Conservation (phyloP, 2,888 invertebrate genomes). For the Leptothorax acervorum region DNA sequence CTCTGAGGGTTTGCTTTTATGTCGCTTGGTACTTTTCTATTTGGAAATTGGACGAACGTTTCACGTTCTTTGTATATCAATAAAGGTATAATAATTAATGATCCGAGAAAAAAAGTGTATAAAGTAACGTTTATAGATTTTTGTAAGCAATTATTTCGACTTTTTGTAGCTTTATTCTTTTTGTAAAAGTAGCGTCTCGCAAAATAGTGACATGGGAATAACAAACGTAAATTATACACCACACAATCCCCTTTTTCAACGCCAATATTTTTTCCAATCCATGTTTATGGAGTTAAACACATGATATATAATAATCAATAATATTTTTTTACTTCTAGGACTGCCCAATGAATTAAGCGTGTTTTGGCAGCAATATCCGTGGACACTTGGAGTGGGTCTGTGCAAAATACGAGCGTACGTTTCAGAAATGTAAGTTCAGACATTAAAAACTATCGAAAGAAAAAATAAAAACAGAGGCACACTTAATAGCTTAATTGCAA, state of each 20-base stretch:
- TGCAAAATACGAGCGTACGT: conserved; percentile 93
- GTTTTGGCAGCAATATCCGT: conserved; percentile 95
- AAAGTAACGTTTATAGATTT: background rate
- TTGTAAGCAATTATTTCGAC: conserved; percentile 26
- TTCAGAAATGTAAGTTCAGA: conserved; percentile 92
- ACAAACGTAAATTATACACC: background rate
- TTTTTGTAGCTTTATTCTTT: background rate
- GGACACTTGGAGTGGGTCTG: conserved; percentile 91
- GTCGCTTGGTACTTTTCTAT: background rate
- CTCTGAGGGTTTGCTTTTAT: background rate
- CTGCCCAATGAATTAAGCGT: conserved; percentile 93
- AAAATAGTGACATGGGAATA: background rate
- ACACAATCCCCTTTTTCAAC: background rate
- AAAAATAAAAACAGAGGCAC: background rate
- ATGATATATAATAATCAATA: background rate
- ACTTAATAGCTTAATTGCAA: background rate
- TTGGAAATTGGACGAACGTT: background rate
- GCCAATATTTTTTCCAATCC: background rate
- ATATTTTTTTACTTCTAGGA: conserved; percentile 87
- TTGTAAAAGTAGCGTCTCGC: background rate
- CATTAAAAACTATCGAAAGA: conserved; percentile 5
- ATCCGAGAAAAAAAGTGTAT: background rate
- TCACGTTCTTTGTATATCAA: background rate
- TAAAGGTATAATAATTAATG: background rate
- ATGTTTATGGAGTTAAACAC: background rate